These are phyloP conservation scores for Uloborus plumipes DNA, from an alignment of 2,888 invertebrate species.

Conservation along the genomic window DNA sequence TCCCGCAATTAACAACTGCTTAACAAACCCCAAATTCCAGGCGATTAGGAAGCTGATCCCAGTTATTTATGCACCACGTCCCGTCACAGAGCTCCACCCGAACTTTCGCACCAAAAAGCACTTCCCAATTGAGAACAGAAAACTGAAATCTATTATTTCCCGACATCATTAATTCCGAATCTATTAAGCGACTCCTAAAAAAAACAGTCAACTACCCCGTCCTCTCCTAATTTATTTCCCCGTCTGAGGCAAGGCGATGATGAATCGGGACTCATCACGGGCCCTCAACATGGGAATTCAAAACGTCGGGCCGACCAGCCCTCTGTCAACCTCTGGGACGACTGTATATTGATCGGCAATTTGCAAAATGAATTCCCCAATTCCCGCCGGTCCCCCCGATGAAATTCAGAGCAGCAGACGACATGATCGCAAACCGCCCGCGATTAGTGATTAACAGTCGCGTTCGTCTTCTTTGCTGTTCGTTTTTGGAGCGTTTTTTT, in stretches of 20 bases:
- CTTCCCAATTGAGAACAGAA: too few relatives aligned
- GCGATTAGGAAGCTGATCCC: too few relatives aligned
- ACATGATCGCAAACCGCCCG: background rate
- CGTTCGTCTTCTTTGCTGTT: constrained; percentile 35
- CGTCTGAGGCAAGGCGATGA: constrained; percentile 17
- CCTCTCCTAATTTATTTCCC: too few relatives aligned
- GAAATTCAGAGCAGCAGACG: constrained; percentile 40
- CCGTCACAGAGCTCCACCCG: too few relatives aligned
- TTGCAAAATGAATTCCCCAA: constrained; percentile 49
- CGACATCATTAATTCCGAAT: too few relatives aligned
- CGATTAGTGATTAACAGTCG: constrained; percentile 51
- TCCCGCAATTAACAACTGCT: too few relatives aligned
- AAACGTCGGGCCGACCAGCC: constrained; percentile 11
- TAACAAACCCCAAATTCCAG: too few relatives aligned
- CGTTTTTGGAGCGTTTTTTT: constrained; percentile 3
- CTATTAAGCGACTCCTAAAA: too few relatives aligned
- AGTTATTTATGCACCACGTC: too few relatives aligned
- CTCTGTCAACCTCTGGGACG: constrained; percentile 34
- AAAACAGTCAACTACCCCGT: too few relatives aligned
- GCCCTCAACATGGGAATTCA: constrained; percentile 19
- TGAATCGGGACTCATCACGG: constrained; percentile 47
- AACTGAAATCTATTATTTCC: too few relatives aligned
- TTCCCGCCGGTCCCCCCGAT: constrained; percentile 43
- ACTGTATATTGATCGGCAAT: constrained; percentile 57
- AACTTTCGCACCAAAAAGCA: too few relatives aligned